Evolutionary conservation across 2,888 invertebrate genomes (phyloP), one percentile per base, ranked within the genome.

Genomic region (Pristionchus japonicus): DNA sequence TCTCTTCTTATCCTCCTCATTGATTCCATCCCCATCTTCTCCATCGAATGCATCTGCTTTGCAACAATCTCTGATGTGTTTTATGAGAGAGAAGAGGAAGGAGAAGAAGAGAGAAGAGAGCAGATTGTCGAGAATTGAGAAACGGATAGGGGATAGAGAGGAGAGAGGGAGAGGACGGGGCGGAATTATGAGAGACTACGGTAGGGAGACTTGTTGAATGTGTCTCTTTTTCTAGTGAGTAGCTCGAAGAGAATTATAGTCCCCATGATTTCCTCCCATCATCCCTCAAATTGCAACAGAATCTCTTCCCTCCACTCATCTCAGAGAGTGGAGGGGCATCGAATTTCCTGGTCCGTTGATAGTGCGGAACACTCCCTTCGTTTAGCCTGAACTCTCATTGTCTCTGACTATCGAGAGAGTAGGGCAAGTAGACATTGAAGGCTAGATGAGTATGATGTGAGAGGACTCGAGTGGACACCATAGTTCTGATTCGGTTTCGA

Each of bases 51-150:
- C 74, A 74, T 74, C 74, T 74, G 74, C 74, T 74, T 74, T 74
- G 74, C 74, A 74, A 74, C 74, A 74, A 74, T 74, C 74, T 74
- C 40, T 74, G 74, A 74, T 74, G 74, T 74, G 74, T 74, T 74
- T 74, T 74, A 74, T 74, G 37, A 74, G 74, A 74, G 74, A 74
- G 74, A 74, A 74, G 74, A 74, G 64, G 64, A 67, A 57, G 57
- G 57, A n/a, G 57, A 57, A 57, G 64, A 64, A 74, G 67, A 67
- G 13, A 15, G 31, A 34, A 34, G 74, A 23, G 40, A n/a, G 40
- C 37, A 74, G 74, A 74, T 74, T 67, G 64, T 74, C 74, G 74
- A 74, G 74, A 74, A 74, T 74, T n/a, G n/a, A 40, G 74, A 40
- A 40, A 74, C 31, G 64, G 34, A 40, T 40, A 74, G 6, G 64